Evolutionary conservation across 2,113 vertebrate species (phyloP), one percentile per base, ranked within the genome.

Genomic region (Dicaeum eximium): DNA sequence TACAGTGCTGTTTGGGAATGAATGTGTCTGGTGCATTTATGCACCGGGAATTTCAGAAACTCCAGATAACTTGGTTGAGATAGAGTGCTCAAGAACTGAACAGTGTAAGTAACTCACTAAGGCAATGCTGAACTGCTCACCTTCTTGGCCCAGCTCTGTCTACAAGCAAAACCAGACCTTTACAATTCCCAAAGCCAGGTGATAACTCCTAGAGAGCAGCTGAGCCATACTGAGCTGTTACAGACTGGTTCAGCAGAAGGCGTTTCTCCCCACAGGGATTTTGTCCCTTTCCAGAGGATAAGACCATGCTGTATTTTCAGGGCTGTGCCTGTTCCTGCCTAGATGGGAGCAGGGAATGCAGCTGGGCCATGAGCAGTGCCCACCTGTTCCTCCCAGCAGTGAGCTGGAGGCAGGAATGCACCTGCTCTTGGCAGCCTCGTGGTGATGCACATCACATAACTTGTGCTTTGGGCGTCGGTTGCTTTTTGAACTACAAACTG

Each of bases 1-100:
- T 60, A 1, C 1, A 2, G 40, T 0, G 0, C 10, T 42, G 14
- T 75, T 73, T 18, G 56, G 69, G 57, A 86, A 5, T 72, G 7
- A 35, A 22, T 8, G n/a, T 23, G 11, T 86, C 47, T 25, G 30
- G 31, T 51, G 51, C 4, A 3, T 77, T 73, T 31, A 5, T 21
- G 53, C 73, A n/a, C 44, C 0, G 0, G 53, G 16, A 50, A 42
- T 69, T 84, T 71, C 75, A 44, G 58, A 66, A 80, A 44, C 51
- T 69, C 31, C n/a, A 33, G 31, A 8, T 78, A 73, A 70, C 45
- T 61, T 56, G 60, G 11, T 62, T 86, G 48, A 91, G 75, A 45
- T 48, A 6, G 28, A 47, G 11, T 12, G 6, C 25, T 91, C 20
- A 71, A 33, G 57, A 83, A 50, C 31, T 73, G 23, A 23, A 1